Evolutionary conservation across 2,113 vertebrate genomes (phyloP).

Genomic region (Eretmochelys imbricata): DNA sequence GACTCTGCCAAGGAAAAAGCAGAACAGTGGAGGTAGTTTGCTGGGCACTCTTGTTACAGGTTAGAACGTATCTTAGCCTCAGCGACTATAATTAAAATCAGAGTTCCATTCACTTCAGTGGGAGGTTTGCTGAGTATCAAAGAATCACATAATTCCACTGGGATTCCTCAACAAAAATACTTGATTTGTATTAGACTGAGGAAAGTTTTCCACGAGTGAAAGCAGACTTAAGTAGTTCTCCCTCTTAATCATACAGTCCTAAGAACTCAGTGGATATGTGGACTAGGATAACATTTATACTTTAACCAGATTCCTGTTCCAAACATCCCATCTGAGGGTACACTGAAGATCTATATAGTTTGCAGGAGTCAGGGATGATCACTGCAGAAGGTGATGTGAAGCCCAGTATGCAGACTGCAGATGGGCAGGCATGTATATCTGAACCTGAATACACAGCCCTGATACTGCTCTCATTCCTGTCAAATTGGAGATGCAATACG

Average conservation of each 20-base stretch:
- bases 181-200: neutral
- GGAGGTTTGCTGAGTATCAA: neutral
- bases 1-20: neutral
- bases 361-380: neutral
- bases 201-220: neutral
- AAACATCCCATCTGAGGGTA: no score
- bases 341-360: no score
- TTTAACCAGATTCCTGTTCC: no score
- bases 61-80: no score
- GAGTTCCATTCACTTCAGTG: neutral
- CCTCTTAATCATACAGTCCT: neutral
- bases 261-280: no score
- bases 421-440: no score
- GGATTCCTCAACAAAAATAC: neutral
- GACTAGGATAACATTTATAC: no score
- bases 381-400: neutral
- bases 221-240: neutral
- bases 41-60: no score
- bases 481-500: neutral
- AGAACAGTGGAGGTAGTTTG: neutral
- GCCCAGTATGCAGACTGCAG: no score
- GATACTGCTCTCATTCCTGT: neutral
- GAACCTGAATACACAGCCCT: no score
- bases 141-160: neutral
- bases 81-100: no score